Conservation (phyloP, 2,113 vertebrate species). For the Takifugu bimaculatus region DNA sequence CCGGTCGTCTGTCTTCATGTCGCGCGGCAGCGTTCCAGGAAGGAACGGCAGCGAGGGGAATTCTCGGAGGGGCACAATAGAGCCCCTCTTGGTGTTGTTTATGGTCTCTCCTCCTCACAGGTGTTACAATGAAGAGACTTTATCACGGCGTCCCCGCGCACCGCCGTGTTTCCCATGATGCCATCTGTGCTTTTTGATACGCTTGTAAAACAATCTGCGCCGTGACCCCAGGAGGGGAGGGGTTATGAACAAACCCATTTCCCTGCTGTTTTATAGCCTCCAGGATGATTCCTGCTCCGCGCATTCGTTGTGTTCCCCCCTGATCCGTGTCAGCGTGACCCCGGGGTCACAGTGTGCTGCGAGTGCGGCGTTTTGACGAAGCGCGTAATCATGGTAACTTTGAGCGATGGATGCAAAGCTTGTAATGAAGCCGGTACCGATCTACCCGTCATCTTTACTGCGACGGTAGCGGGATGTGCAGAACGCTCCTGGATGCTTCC, state of each 20-base stretch:
- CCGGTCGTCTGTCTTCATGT: slow-evolving; percentile 6
- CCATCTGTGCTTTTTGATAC: slow-evolving; percentile 10
- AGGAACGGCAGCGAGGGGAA: slow-evolving; percentile 12
- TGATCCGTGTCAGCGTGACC: slow-evolving; percentile 21
- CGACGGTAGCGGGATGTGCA: too few relatives aligned
- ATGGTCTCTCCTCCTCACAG: slow-evolving; percentile 19
- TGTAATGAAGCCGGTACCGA: neutral
- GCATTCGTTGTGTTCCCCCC: slow-evolving; percentile 8
- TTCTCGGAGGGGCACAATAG: slow-evolving; percentile 7
- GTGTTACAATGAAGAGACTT: slow-evolving; percentile 23
- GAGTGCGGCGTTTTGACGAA: slow-evolving; percentile 8
- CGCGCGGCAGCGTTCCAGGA: slow-evolving; percentile 13
- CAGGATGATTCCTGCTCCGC: slow-evolving; percentile 28
- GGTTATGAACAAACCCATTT: slow-evolving; percentile 35
- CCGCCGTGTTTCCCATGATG: slow-evolving; percentile 16
- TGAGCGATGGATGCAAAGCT: slow-evolving; percentile 9
- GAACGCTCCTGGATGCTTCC: too few relatives aligned
- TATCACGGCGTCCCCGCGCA: slow-evolving; percentile 18
- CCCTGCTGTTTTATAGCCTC: slow-evolving; percentile 35
- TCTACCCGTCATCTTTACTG: too few relatives aligned
- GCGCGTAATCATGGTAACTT: slow-evolving; percentile 6
- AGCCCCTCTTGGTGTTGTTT: slow-evolving; percentile 2
- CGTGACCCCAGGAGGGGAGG: slow-evolving; percentile 33
- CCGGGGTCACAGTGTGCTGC: neutral
- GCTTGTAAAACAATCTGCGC: slow-evolving; percentile 31